A percentile compares a stretch with the other conserved stretches of the same genome.
phyloP scores from a whole-genome alignment of 2,888 invertebrate genomes.

The Scaptomyza cyrtandrae region DNA sequence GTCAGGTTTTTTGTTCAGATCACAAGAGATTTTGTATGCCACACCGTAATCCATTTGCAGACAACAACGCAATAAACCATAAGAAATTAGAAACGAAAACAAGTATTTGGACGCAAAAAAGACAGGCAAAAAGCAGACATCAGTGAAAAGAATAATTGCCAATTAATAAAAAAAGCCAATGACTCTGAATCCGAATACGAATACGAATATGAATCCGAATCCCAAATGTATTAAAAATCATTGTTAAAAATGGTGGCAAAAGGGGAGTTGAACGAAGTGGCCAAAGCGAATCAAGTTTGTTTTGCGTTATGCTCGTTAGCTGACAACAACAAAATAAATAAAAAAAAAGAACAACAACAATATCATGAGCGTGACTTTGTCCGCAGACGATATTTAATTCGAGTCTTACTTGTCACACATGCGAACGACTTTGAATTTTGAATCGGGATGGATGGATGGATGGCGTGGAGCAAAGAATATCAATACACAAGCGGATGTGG shows the following conservation, averaged over 20 bases:
- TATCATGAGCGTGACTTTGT: constrained; percentile 63
- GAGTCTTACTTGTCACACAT: constrained; percentile 55
- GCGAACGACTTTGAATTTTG: constrained; percentile 34
- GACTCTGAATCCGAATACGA: constrained; percentile 43
- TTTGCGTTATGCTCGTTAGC: constrained; percentile 60
- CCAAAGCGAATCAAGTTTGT: constrained; percentile 61
- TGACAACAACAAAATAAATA: constrained; percentile 4
- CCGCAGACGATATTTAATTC: constrained; percentile 67
- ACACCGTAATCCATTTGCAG: constrained; percentile 23
- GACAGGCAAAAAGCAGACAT: constrained; percentile 16
- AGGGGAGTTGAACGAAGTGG: constrained; percentile 42
- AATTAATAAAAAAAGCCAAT: constrained; percentile 71
- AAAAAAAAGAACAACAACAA: neutral
- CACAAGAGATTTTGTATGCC: constrained; percentile 30
- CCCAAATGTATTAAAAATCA: constrained; percentile 26
- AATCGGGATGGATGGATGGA: constrained; percentile 32
- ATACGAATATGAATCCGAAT: constrained; percentile 20
- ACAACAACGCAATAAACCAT: constrained; percentile 52
- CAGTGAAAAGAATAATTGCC: constrained; percentile 70
- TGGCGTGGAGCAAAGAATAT: constrained; percentile 43
- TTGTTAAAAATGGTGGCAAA: neutral
- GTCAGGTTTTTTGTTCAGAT: constrained; percentile 4
- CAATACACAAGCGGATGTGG: constrained; percentile 49
- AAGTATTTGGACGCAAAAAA: constrained; percentile 18
- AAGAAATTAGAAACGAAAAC: constrained; percentile 48